Conservation (phyloP, 2,888 invertebrate genomes). For the Xylophagus ater region DNA sequence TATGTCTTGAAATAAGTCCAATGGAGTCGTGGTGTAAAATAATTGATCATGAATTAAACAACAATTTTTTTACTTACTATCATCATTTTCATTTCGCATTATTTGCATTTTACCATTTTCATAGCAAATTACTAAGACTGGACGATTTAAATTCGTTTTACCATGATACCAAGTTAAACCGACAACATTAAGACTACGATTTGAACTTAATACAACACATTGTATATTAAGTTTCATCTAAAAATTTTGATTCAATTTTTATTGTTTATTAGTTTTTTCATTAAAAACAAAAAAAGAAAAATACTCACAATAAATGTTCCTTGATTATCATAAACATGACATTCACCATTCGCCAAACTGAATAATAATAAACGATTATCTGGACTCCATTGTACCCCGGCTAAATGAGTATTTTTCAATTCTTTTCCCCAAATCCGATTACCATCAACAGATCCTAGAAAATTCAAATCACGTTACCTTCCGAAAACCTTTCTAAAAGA, state of each 20-base stretch:
- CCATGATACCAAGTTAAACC: constrained; percentile 84
- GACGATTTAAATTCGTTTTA: constrained; percentile 58
- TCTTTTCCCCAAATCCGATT: constrained; percentile 98
- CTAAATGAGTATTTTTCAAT: constrained; percentile 69
- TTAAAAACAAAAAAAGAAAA: no score
- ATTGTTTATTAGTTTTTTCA: no score
- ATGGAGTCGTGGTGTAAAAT: no score
- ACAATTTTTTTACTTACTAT: constrained; percentile 46
- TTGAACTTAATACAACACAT: constrained; percentile 38
- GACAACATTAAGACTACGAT: constrained; percentile 52
- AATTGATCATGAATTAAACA: no score
- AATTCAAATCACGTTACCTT: constrained; percentile 29
- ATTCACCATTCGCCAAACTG: constrained; percentile 79
- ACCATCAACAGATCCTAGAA: constrained; percentile 94
- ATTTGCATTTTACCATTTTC: constrained; percentile 77
- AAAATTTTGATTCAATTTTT: no score
- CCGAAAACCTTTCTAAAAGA: no score
- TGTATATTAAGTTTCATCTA: constrained; percentile 69
- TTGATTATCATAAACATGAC: constrained; percentile 89
- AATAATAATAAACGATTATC: constrained; percentile 84
- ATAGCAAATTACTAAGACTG: constrained; percentile 77
- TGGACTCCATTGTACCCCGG: constrained; percentile 93
- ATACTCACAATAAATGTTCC: constrained; percentile 61
- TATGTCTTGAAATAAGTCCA: no score
- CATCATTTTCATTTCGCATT: constrained; percentile 82